Conservation (phyloP, 1,140 invertebrate genomes). For the Cheumatopsyche charites region DNA sequence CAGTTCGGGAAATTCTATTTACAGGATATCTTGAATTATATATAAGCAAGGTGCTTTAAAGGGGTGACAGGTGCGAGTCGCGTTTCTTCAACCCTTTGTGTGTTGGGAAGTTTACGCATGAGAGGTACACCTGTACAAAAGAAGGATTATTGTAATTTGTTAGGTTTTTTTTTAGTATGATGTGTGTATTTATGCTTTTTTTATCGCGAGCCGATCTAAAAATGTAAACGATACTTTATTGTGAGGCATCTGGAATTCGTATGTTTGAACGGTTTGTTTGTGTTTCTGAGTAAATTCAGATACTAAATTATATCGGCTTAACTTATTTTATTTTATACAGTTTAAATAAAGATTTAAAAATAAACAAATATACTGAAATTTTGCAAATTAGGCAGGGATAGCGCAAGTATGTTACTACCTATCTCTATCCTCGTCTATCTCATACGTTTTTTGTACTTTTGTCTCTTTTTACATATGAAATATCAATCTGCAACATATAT, state of each 20-base stretch:
- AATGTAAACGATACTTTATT: not conserved
- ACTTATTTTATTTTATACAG: no score
- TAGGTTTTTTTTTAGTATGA: not conserved
- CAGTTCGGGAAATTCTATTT: no score
- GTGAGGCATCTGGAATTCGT: conserved; percentile 9
- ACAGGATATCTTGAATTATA: not conserved
- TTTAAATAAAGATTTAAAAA: no score
- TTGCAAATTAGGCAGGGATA: no score
- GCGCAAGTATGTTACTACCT: no score
- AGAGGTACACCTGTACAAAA: not conserved
- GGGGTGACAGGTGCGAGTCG: not conserved
- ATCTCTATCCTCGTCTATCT: no score
- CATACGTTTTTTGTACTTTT: no score
- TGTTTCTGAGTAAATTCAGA: not conserved
- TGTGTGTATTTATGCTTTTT: not conserved
- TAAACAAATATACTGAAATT: no score
- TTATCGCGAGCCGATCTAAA: not conserved
- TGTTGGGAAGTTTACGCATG: not conserved
- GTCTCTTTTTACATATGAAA: no score
- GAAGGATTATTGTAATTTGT: not conserved
- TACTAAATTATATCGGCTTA: not conserved
- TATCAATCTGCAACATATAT: no score
- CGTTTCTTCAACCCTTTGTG: not conserved
- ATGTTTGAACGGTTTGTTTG: not conserved
- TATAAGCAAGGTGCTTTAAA: not conserved